Evolutionary conservation across 53 echinoderm and acorn worm species (phyloP).

Genomic region (Echinarachnius parma): DNA sequence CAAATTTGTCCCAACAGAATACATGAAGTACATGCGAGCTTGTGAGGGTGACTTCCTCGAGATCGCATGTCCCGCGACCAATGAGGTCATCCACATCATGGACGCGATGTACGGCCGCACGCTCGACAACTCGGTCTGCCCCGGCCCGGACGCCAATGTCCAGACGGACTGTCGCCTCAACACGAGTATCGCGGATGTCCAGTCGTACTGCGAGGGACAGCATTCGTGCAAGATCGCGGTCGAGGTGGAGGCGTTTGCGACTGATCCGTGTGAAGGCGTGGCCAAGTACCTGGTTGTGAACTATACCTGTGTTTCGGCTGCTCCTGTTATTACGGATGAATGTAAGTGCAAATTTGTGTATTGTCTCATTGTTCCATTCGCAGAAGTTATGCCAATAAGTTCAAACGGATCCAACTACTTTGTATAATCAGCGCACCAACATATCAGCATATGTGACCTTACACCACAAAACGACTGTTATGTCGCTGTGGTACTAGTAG

Average conservation of each 20-base stretch:
- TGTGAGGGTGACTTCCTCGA: conserved; percentile 83
- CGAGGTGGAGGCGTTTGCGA: conserved; percentile 54
- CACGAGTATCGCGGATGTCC: conserved; percentile 49
- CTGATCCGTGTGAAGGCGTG: conserved; percentile 71
- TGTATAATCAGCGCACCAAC: no score
- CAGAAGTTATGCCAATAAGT: not conserved
- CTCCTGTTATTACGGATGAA: conserved; percentile 59
- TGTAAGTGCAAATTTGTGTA: conserved; percentile 51
- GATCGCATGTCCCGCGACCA: conserved; percentile 46
- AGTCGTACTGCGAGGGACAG: conserved; percentile 69
- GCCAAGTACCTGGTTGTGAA: conserved; percentile 79
- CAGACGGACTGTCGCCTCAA: conserved; percentile 63
- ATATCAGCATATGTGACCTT: no score
- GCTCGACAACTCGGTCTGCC: conserved; percentile 71
- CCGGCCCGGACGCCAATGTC: conserved; percentile 39
- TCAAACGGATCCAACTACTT: no score
- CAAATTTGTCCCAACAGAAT: conserved; percentile 42
- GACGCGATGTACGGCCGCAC: conserved; percentile 79
- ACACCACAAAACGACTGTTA: no score
- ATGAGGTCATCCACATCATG: conserved; percentile 60
- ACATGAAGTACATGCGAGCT: conserved; percentile 60
- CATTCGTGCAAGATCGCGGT: conserved; percentile 67
- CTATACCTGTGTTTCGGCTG: conserved; percentile 70
- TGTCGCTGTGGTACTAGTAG: no score
- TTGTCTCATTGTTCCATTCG: not conserved